Percentiles rank a stretch among this genome's conserved stretches.
phyloP scores from a whole-genome alignment of 2,113 vertebrate species.

The Brachypodius melanocephalos region DNA sequence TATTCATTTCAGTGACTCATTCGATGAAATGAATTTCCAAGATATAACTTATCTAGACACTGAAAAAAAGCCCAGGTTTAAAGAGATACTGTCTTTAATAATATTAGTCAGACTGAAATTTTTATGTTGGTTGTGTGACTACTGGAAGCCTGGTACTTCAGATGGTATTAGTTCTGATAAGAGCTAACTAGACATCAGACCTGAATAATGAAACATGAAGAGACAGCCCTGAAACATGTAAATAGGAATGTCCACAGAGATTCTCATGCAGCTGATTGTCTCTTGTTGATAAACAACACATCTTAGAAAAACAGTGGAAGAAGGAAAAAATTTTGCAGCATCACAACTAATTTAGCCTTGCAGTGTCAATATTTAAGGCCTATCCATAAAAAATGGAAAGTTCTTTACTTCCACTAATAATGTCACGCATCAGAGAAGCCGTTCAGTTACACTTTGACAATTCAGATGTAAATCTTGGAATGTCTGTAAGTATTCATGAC shows the following conservation, averaged over 20 bases:
- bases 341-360: conserved; percentile 33
- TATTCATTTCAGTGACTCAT: background rate
- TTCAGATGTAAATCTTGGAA: conserved; percentile 73
- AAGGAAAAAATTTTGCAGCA: conserved; percentile 51
- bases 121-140: conserved; percentile 60
- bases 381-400: conserved; percentile 59
- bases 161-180: conserved; percentile 74
- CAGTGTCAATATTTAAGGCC: conserved; percentile 52
- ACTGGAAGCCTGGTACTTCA: conserved; percentile 72
- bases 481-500: conserved; percentile 61
- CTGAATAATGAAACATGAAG: conserved; percentile 70
- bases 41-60: conserved; percentile 30
- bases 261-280: conserved; percentile 36
- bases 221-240: conserved; percentile 55
- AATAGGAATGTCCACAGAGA: conserved; percentile 58
- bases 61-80: conserved; percentile 53
- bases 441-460: conserved; percentile 69
- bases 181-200: conserved; percentile 70
- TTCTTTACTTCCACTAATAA: conserved; percentile 74
- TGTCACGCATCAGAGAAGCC: conserved; percentile 56
- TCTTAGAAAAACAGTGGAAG: conserved; percentile 58
- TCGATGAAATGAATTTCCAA: conserved; percentile 9
- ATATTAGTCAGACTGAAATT: conserved; percentile 58
- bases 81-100: conserved; percentile 58
- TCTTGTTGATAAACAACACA: conserved; percentile 65